Evolutionary conservation across 2,113 vertebrate species (phyloP).

Genomic region (Caretta caretta): DNA sequence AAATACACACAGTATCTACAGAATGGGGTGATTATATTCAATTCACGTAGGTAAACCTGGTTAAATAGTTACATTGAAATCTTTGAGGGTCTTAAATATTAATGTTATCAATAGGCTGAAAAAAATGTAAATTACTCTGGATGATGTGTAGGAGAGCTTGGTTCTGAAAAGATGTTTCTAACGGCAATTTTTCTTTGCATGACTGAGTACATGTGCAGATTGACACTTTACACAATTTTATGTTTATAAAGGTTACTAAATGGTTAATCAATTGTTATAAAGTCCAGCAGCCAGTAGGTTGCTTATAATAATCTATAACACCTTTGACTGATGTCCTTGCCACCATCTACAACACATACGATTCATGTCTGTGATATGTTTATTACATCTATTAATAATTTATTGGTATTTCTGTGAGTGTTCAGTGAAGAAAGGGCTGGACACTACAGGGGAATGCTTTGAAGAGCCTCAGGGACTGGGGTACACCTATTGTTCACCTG

Average conservation of each 20-base stretch:
- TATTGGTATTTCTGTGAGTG: neutral
- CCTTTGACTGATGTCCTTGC: constrained; percentile 26
- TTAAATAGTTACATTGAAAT: constrained; percentile 64
- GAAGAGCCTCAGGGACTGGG: neutral
- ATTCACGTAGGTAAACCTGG: neutral
- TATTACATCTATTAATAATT: constrained; percentile 66
- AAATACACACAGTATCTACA: neutral
- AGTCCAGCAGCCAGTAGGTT: constrained; percentile 43
- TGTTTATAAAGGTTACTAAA: constrained; percentile 38
- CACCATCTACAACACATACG: constrained; percentile 41
- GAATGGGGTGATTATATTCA: neutral
- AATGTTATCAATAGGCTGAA: constrained; percentile 34
- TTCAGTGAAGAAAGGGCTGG: neutral
- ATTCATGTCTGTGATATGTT: neutral
- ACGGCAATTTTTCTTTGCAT: constrained; percentile 44
- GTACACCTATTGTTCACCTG: neutral
- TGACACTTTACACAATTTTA: constrained; percentile 61
- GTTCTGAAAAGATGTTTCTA: constrained; percentile 43
- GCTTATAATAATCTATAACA: constrained; percentile 15
- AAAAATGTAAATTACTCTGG: constrained; percentile 49
- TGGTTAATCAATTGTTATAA: constrained; percentile 41
- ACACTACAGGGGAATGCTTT: neutral
- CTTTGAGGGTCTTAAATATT: constrained; percentile 52
- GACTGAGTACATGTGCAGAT: constrained; percentile 32
- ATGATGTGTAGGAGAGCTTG: constrained; percentile 11